Evolutionary conservation across 92 coral and sea anemone species (phyloP).

Genomic region (Actinostola sp.): DNA sequence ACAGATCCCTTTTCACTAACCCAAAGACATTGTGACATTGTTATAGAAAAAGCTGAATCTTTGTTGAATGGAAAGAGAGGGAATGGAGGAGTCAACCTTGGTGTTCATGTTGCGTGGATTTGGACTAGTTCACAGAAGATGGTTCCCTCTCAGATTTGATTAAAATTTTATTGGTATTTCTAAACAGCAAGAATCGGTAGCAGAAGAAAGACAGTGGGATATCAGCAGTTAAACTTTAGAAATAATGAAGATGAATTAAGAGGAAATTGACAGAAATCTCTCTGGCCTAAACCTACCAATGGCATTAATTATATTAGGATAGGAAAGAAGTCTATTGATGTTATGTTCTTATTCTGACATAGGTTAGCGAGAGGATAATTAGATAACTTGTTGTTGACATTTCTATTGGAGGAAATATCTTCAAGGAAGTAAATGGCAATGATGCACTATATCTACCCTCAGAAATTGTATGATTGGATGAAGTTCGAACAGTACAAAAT

Average conservation of each 20-base stretch:
- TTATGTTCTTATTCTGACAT: too few relatives aligned
- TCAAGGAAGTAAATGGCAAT: too few relatives aligned
- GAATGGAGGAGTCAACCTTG: not conserved
- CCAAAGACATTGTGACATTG: not conserved
- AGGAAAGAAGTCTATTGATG: too few relatives aligned
- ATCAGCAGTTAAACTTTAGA: not conserved
- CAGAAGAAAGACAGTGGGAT: not conserved
- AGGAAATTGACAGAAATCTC: too few relatives aligned
- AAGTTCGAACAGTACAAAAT: too few relatives aligned
- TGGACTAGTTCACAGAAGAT: not conserved
- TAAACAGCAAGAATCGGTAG: not conserved
- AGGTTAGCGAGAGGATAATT: too few relatives aligned
- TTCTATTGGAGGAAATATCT: too few relatives aligned
- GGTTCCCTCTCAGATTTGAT: not conserved
- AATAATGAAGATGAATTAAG: slow-evolving; percentile 7
- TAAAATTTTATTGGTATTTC: not conserved
- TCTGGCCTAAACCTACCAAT: too few relatives aligned
- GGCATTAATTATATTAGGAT: too few relatives aligned
- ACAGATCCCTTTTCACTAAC: not conserved
- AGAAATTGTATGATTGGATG: too few relatives aligned
- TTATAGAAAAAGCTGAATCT: not conserved
- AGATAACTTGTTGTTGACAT: too few relatives aligned
- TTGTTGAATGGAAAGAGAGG: not conserved
- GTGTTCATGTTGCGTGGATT: not conserved
- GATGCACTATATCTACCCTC: too few relatives aligned